phyloP scores from a whole-genome alignment of 2,797 vertebrate genomes.

The Pangasius djambal region DNA sequence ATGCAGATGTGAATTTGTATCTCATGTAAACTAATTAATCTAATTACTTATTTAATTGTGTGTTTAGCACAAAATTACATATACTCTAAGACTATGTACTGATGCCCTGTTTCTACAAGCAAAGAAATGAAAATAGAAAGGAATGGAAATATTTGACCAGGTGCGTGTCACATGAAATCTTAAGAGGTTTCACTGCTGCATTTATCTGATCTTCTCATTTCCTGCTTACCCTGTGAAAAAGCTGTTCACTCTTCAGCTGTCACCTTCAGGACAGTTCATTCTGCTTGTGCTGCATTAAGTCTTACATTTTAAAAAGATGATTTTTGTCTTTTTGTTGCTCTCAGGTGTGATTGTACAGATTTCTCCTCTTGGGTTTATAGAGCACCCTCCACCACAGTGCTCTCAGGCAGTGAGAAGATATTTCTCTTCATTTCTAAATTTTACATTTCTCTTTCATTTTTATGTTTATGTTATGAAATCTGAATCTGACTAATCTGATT shows the following conservation, averaged over 20 bases:
- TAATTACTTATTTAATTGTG: too few species aligned
- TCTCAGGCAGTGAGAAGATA: slow-evolving; percentile 62
- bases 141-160: neutral
- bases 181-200: neutral
- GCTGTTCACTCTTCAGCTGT: neutral
- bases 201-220: slow-evolving; percentile 49
- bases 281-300: neutral
- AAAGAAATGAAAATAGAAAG: neutral
- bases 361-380: slow-evolving; percentile 59
- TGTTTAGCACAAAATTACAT: neutral
- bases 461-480: neutral
- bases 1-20: neutral
- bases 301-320: neutral
- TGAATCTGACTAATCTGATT: neutral
- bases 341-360: slow-evolving; percentile 20
- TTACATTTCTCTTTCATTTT: neutral
- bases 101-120: neutral
- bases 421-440: neutral
- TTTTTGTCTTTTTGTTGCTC: slow-evolving; percentile 24
- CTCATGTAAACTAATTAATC: neutral
- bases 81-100: neutral
- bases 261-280: neutral
- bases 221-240: slow-evolving; percentile 29
- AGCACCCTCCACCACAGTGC: slow-evolving; percentile 57
- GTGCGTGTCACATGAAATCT: neutral